These are phyloP conservation scores for Grammomys surdaster DNA, from an alignment of 2,113 vertebrate species.

Conservation along the genomic window DNA sequence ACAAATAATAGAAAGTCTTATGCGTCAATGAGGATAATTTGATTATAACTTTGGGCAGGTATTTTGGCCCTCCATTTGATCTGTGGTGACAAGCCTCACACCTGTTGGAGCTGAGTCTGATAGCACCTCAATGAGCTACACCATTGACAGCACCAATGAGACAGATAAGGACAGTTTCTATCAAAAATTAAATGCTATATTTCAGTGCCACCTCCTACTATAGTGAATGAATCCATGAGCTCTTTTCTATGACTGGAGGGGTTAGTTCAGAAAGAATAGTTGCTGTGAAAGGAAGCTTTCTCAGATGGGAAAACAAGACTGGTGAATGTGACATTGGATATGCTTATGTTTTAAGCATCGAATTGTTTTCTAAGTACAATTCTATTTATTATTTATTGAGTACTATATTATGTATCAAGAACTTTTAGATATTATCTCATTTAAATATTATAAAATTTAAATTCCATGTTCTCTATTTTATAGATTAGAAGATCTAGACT, in stretches of 20 bases:
- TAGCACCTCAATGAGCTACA: not conserved
- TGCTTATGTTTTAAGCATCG: not conserved
- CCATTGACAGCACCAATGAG: not conserved
- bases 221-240: not conserved
- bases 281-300: not conserved
- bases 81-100: not conserved
- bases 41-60: not conserved
- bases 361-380: not conserved
- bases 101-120: not conserved
- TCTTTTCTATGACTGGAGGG: not conserved
- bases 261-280: not conserved
- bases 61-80: not conserved
- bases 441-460: conserved; percentile 3
- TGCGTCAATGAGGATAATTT: not conserved
- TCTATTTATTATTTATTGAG: not conserved
- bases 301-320: not conserved
- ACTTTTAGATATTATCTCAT: not conserved
- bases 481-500: not conserved
- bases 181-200: not conserved
- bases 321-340: not conserved
- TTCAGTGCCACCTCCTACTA: not conserved
- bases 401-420: not conserved
- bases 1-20: conserved; percentile 1
- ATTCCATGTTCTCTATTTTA: not conserved
- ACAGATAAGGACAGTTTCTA: not conserved